Base-by-base conservation (phyloP, 2,888 invertebrate species). In the Protodeltote pygarga region DNA sequence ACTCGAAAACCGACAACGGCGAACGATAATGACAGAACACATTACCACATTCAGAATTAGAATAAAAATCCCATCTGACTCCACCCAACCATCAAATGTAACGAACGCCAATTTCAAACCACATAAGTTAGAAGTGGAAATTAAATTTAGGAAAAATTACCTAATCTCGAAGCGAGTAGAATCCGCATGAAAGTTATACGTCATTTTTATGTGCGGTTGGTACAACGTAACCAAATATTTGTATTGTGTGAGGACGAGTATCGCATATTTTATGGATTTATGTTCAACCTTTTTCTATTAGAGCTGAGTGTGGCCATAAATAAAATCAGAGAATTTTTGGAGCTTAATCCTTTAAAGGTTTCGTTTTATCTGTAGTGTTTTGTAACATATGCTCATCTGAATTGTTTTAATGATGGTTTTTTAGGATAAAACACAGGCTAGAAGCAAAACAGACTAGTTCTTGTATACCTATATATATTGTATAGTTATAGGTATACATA, bases 171-270 rank as follows among this genome's bases (percentile, higher is more conserved):
- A 67, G 65, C 54, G 62, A 48, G 54, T 60, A 41, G 58, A 48
- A 47, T 59, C 64, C 63, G 47, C 64, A 65, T 61, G 58, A 66
- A 67, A 62, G 72, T 71, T 65, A 81, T 87, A 75, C 77, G 77
- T 87, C 85, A 86, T 81, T 85, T 87, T 88, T 87, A 88, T 85
- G 83, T 73, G 73, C 75, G 74, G 68, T 73, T 72, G 68, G 65
- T 72, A 65, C 65, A 65, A 68, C 72, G 73, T 75, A 74, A 77
- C 81, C 78, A 86, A 87, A 86, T 86, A 87, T 87, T 86, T 87
- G 84, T 85, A 84, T 86, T 87, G 85, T 86, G 76, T 79, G 79
- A 55, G 71, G 73, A 74, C 69, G 78, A 75, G 77, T 67, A 75
- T 73, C 77, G 73, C 73, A 75, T 78, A 79, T 84, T 83, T 79